A percentile compares a stretch with the other conserved stretches of the same genome.
phyloP scores from a whole-genome alignment of 2,888 invertebrate species.

The Hemicrepidius hirtus region DNA sequence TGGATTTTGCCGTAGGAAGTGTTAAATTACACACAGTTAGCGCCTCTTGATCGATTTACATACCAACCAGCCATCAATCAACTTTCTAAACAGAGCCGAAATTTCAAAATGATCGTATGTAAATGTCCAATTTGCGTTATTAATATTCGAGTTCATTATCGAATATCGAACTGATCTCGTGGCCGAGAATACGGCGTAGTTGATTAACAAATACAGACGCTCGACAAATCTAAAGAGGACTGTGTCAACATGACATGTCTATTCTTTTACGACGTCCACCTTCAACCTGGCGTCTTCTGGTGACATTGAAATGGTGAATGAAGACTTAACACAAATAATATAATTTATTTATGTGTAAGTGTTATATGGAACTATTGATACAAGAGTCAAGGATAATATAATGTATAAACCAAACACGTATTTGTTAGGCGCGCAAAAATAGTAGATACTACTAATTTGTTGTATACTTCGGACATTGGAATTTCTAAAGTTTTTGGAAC shows the following conservation, averaged over 20 bases:
- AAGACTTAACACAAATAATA: slow-evolving; percentile 32
- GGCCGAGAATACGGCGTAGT: slow-evolving; percentile 31
- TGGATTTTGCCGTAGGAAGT: slow-evolving; percentile 60
- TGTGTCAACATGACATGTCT: slow-evolving; percentile 41
- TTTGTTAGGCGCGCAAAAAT: slow-evolving; percentile 10
- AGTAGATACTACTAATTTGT: slow-evolving; percentile 2
- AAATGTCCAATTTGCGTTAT: slow-evolving; percentile 56
- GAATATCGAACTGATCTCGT: slow-evolving; percentile 41
- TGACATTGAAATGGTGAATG: slow-evolving; percentile 47
- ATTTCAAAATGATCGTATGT: slow-evolving; percentile 50
- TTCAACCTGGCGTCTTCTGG: slow-evolving; percentile 42
- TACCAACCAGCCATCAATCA: slow-evolving; percentile 58
- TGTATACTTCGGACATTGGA: background rate
- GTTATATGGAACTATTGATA: slow-evolving; percentile 31
- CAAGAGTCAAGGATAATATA: slow-evolving; percentile 34
- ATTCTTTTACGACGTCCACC: slow-evolving; percentile 41
- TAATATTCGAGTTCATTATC: slow-evolving; percentile 53
- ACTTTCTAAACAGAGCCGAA: slow-evolving; percentile 59
- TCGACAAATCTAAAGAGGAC: slow-evolving; percentile 42
- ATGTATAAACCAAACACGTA: slow-evolving; percentile 24
- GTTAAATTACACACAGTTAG: slow-evolving; percentile 60
- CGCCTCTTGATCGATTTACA: slow-evolving; percentile 60
- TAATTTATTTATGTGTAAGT: slow-evolving; percentile 38
- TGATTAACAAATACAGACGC: slow-evolving; percentile 38
- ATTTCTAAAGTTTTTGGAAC: background rate